phyloP scores from a whole-genome alignment of 2,797 vertebrate species.

The Rhinella marina region DNA sequence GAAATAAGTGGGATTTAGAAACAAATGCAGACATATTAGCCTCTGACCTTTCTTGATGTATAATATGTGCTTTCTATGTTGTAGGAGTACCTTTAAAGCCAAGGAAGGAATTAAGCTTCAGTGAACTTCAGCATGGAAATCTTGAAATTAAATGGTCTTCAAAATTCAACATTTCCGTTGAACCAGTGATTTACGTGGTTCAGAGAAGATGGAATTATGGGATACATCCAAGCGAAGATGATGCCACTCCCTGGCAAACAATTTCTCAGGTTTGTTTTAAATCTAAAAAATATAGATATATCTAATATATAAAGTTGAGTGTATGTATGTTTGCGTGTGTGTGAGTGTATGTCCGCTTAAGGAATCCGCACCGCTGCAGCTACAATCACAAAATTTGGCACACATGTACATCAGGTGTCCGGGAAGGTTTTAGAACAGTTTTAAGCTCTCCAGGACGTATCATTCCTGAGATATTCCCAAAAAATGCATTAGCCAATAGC shows the following conservation, averaged over 20 bases:
- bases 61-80: background rate
- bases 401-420: too few species aligned
- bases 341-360: too few species aligned
- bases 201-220: constrained; percentile 95
- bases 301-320: too few species aligned
- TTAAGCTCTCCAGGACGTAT: too few species aligned
- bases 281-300: background rate
- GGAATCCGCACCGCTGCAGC: too few species aligned
- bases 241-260: constrained; percentile 88
- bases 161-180: constrained; percentile 94
- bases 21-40: background rate
- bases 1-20: background rate
- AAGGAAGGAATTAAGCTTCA: constrained; percentile 89
- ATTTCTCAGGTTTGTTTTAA: constrained; percentile 83
- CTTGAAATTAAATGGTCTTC: constrained; percentile 95
- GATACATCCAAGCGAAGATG: constrained; percentile 94
- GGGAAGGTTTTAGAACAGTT: too few species aligned
- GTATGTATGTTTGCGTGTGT: too few species aligned
- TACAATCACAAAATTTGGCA: too few species aligned
- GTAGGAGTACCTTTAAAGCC: constrained; percentile 95
- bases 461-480: too few species aligned
- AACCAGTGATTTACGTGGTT: constrained; percentile 92
- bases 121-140: constrained; percentile 83
- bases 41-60: background rate
- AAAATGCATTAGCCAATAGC: too few species aligned